These are phyloP conservation scores for Pseudomyrmex dendroicus DNA, from an alignment of 1,140 invertebrate species.

Conservation along the genomic window DNA sequence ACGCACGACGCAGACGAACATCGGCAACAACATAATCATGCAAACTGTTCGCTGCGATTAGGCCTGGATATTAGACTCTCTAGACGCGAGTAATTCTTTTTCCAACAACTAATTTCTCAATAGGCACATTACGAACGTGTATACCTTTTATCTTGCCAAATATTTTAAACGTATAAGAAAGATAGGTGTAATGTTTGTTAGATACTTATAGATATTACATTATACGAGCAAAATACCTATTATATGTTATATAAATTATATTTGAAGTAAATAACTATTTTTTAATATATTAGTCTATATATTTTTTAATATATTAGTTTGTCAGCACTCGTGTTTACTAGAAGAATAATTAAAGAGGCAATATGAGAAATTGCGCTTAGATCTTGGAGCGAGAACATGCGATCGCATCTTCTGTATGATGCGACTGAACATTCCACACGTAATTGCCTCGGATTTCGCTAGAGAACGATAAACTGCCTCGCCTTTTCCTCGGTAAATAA, in stretches of 20 bases:
- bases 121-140: not conserved
- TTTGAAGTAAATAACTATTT: not conserved
- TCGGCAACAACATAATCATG: conserved; percentile 28
- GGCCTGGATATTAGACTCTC: conserved; percentile 6
- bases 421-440: conserved; percentile 76
- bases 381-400: conserved; percentile 55
- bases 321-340: not conserved
- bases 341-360: not conserved
- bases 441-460: conserved; percentile 82
- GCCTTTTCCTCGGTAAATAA: conserved; percentile 74
- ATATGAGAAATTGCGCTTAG: conserved; percentile 18
- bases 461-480: conserved; percentile 78
- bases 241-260: not conserved
- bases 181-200: not conserved
- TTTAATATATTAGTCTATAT: not conserved
- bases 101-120: not conserved
- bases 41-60: conserved; percentile 33
- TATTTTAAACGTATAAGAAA: too few species aligned
- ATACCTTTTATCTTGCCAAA: not conserved
- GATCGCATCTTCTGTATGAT: conserved; percentile 67
- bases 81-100: not conserved
- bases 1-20: conserved; percentile 10
- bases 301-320: not conserved
- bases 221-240: not conserved
- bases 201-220: not conserved